Percentiles rank a stretch among this genome's conserved stretches.
phyloP scores from a whole-genome alignment of 2,797 vertebrate genomes.

The Propithecus deckenii region DNA sequence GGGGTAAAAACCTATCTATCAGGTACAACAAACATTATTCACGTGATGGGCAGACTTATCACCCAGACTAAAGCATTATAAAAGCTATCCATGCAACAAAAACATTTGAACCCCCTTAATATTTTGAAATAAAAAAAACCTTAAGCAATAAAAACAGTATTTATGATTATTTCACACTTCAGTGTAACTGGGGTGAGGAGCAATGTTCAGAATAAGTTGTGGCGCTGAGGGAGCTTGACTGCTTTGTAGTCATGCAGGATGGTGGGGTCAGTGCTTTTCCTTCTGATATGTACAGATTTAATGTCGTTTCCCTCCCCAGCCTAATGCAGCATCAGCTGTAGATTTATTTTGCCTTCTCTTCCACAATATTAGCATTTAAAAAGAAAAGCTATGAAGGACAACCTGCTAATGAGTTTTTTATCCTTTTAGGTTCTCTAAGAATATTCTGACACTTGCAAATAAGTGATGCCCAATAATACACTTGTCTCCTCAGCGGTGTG shows the following conservation, averaged over 20 bases:
- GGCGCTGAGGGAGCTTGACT: not conserved
- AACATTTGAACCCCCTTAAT: no score
- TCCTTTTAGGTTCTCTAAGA: not conserved
- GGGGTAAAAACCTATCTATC: no score
- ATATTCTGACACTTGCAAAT: constrained; percentile 21
- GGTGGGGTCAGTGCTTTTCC: not conserved
- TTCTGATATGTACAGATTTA: not conserved
- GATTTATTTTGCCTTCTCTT: not conserved
- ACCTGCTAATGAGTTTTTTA: constrained; percentile 39
- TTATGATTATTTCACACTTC: not conserved
- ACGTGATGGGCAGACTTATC: no score
- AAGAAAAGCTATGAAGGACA: not conserved
- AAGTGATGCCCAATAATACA: not conserved
- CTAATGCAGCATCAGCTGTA: not conserved
- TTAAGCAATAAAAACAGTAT: not conserved
- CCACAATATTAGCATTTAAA: not conserved
- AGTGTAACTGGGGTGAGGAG: not conserved
- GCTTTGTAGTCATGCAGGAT: not conserved
- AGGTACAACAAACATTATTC: no score
- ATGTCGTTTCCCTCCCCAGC: not conserved
- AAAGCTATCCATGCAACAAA: no score
- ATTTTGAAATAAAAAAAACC: not conserved
- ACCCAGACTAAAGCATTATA: no score
- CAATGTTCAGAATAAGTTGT: not conserved
- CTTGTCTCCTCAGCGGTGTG: not conserved